These are phyloP conservation scores for Pararge aegeria DNA, from an alignment of 1,140 invertebrate species.

Conservation along the genomic window DNA sequence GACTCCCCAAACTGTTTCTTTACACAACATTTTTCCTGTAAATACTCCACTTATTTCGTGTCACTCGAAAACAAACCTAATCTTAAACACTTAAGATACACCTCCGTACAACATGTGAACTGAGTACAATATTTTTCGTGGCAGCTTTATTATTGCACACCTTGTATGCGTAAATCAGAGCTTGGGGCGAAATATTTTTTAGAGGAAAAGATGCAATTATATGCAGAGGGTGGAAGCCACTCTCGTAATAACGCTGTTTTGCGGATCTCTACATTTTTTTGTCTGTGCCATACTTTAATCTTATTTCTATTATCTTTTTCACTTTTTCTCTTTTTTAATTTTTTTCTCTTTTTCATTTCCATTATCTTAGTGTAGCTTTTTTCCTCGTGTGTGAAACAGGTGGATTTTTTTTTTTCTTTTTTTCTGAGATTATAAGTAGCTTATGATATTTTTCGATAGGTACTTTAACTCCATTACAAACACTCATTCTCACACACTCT, in stretches of 20 bases:
- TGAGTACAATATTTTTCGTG: conserved; percentile 64
- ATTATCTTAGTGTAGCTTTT: not conserved
- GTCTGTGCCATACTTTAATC: conserved; percentile 1
- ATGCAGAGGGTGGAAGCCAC: conserved; percentile 48
- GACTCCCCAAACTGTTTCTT: conserved; percentile 65
- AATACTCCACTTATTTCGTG: conserved; percentile 47
- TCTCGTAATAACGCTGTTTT: conserved; percentile 26
- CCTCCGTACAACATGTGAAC: conserved; percentile 27
- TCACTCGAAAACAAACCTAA: conserved; percentile 39
- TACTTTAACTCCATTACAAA: too few relatives aligned
- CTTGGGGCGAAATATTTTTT: conserved; percentile 60
- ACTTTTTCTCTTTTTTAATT: not conserved
- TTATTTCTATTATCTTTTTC: not conserved
- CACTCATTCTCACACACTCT: too few relatives aligned
- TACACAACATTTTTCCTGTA: conserved; percentile 69
- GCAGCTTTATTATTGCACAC: conserved; percentile 71
- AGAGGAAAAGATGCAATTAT: conserved; percentile 74
- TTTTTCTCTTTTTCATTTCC: not conserved
- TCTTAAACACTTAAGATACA: conserved; percentile 26
- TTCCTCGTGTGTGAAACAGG: too few relatives aligned
- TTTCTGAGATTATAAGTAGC: too few relatives aligned
- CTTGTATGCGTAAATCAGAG: conserved; percentile 76
- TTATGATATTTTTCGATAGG: too few relatives aligned
- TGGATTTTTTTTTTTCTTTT: too few relatives aligned
- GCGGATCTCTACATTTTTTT: conserved; percentile 10